Conservation (phyloP, 2,888 invertebrate genomes). For the Mesorhabditis sp. region DNA sequence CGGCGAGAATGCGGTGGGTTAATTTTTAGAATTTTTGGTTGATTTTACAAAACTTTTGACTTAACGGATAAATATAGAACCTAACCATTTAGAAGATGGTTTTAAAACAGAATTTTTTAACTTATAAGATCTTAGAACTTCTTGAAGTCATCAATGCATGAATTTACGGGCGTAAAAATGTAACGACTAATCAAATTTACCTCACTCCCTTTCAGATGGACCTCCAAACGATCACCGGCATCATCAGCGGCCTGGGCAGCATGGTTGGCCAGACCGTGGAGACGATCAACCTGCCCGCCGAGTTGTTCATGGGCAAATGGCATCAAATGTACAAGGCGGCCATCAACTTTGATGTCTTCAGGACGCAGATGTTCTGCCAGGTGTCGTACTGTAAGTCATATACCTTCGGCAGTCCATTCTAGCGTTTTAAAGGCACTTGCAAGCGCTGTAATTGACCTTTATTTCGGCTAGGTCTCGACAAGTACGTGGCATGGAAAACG, state of each 20-base stretch:
- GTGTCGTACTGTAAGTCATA: slow-evolving; percentile 56
- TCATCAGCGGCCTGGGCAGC: slow-evolving; percentile 56
- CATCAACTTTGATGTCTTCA: slow-evolving; percentile 58
- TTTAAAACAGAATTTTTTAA: too few species aligned
- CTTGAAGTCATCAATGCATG: too few species aligned
- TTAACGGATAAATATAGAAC: not conserved
- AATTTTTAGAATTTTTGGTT: not conserved
- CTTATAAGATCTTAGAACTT: too few species aligned
- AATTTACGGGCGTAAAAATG: too few species aligned
- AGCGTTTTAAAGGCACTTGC: not conserved
- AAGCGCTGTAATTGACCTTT: too few species aligned
- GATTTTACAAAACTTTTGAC: not conserved
- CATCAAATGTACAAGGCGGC: slow-evolving; percentile 58
- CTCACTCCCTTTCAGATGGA: slow-evolving; percentile 48
- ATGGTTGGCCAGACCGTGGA: slow-evolving; percentile 53
- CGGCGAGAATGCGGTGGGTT: slow-evolving; percentile 54
- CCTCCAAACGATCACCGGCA: slow-evolving; percentile 54
- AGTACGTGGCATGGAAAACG: too few species aligned
- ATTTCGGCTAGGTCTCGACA: too few species aligned
- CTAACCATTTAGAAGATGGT: too few species aligned
- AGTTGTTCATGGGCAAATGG: slow-evolving; percentile 57
- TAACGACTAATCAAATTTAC: not conserved
- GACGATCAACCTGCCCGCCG: slow-evolving; percentile 54
- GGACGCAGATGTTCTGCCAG: slow-evolving; percentile 58
- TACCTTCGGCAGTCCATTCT: not conserved